Conservation (phyloP, 2,888 invertebrate genomes). For the Hypomecis atomaria region DNA sequence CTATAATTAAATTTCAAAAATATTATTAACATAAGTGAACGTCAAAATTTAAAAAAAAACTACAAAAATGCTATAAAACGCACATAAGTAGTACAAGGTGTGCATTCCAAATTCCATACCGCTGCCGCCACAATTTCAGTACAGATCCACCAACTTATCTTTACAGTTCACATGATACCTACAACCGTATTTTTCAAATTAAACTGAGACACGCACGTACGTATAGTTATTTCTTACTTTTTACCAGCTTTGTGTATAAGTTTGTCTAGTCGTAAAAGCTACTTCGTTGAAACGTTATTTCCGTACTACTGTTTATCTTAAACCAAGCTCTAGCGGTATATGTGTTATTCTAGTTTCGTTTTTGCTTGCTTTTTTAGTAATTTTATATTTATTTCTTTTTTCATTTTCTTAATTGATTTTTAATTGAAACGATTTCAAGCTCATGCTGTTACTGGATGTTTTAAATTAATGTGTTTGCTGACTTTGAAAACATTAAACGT, state of each 20-base stretch:
- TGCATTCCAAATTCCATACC: slow-evolving; percentile 60
- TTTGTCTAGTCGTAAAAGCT: slow-evolving; percentile 10
- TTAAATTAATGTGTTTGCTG: slow-evolving; percentile 6
- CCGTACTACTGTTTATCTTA: slow-evolving; percentile 73
- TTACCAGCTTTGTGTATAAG: neutral
- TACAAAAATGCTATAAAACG: slow-evolving; percentile 41
- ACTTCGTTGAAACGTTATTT: slow-evolving; percentile 66
- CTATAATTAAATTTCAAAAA: no score
- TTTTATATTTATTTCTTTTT: slow-evolving; percentile 60
- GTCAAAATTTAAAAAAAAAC: neutral
- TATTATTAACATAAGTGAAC: neutral
- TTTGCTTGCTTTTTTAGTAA: slow-evolving; percentile 75
- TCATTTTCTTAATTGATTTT: slow-evolving; percentile 58
- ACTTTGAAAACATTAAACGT: slow-evolving; percentile 23
- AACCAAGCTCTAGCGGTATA: slow-evolving; percentile 56
- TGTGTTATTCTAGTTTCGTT: slow-evolving; percentile 71
- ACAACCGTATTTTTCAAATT: neutral
- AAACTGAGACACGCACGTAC: neutral
- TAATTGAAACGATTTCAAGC: slow-evolving; percentile 1
- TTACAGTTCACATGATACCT: neutral
- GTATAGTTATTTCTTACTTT: neutral
- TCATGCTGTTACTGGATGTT: slow-evolving; percentile 7
- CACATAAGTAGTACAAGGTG: slow-evolving; percentile 57
- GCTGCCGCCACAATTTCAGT: slow-evolving; percentile 32
- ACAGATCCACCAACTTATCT: neutral